Evolutionary conservation across 2,888 invertebrate species (phyloP).

Genomic region (Panopea generosa): DNA sequence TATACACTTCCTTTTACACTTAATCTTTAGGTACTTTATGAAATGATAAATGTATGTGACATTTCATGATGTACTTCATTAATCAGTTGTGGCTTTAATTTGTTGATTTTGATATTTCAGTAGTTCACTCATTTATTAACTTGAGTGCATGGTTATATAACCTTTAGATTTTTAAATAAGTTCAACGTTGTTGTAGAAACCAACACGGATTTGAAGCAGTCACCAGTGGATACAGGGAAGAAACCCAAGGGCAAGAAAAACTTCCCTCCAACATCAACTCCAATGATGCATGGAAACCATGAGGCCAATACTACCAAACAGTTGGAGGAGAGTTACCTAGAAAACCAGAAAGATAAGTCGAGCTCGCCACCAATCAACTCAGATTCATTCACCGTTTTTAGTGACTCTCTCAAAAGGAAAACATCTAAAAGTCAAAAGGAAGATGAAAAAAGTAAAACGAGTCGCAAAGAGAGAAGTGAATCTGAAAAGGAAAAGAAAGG

Average conservation of each 20-base stretch:
- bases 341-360: neutral
- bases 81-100: too few species aligned
- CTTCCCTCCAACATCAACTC: constrained; percentile 54
- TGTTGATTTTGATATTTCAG: too few species aligned
- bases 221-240: constrained; percentile 21
- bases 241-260: neutral
- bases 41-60: too few species aligned
- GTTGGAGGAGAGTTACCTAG: constrained; percentile 62
- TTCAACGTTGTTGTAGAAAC: constrained; percentile 11
- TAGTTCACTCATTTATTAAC: too few species aligned
- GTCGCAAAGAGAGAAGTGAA: neutral
- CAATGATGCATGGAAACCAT: constrained; percentile 17
- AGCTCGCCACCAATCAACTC: neutral
- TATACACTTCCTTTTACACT: too few species aligned
- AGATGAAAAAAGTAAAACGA: neutral
- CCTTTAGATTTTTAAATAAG: too few species aligned
- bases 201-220: constrained; percentile 16
- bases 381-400: constrained; percentile 1
- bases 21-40: too few species aligned
- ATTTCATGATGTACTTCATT: too few species aligned
- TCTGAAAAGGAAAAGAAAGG: neutral
- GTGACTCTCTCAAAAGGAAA: neutral
- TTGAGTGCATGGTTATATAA: too few species aligned
- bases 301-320: neutral
- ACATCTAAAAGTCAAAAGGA: neutral